These are phyloP conservation scores for Nibea coibor DNA, from an alignment of 2,113 vertebrate species.

Conservation along the genomic window DNA sequence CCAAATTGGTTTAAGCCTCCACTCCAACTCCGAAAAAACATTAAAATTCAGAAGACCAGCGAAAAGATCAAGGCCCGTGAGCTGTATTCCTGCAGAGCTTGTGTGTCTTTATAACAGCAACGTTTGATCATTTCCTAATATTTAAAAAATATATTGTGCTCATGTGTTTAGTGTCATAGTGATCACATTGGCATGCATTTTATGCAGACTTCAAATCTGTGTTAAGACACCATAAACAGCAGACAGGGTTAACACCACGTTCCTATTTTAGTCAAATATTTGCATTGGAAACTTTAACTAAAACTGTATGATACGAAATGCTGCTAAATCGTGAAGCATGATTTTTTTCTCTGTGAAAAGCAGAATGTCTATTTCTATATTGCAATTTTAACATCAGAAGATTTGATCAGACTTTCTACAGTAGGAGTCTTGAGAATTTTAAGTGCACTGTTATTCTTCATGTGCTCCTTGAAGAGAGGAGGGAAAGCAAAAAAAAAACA, in stretches of 20 bases:
- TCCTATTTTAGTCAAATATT: not conserved
- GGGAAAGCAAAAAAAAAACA: constrained; percentile 15
- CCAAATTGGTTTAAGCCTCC: not conserved
- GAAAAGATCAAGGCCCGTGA: not conserved
- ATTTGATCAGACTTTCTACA: not conserved
- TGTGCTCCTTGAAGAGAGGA: constrained; percentile 4
- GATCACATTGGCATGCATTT: not conserved
- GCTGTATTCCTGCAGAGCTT: constrained; percentile 13
- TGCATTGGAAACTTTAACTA: not conserved
- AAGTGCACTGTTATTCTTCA: not conserved
- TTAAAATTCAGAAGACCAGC: not conserved
- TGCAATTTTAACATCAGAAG: not conserved
- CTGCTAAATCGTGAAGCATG: not conserved
- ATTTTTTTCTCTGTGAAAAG: constrained; percentile 10
- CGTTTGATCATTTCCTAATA: not conserved
- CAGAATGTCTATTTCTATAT: not conserved
- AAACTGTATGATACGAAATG: not conserved
- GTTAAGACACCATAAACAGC: not conserved
- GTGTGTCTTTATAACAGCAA: constrained; percentile 8
- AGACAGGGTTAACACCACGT: not conserved
- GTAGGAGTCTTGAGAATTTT: not conserved
- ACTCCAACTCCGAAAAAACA: not conserved
- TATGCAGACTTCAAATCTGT: not conserved
- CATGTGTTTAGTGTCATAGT: not conserved
- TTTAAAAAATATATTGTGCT: not conserved